These are phyloP conservation scores for Chydorus sphaericus DNA, from an alignment of 2,888 invertebrate genomes.

Conservation along the genomic window DNA sequence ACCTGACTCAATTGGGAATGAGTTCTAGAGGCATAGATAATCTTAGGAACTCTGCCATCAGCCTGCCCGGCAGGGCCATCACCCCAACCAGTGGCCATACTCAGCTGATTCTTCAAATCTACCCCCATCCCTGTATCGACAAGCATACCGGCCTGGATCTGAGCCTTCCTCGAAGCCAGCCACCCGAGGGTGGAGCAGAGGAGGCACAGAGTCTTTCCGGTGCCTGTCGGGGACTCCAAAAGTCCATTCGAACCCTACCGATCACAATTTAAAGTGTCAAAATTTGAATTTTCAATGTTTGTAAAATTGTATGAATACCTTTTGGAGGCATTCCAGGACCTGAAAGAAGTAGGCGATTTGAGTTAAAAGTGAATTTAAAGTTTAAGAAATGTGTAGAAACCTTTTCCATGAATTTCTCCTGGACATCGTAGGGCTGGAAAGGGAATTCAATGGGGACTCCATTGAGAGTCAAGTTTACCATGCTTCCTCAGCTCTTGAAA, in stretches of 20 bases:
- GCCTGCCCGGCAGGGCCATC: not conserved
- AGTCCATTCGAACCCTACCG: slow-evolving; percentile 56
- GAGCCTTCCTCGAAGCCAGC: slow-evolving; percentile 66
- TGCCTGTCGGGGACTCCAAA: slow-evolving; percentile 79
- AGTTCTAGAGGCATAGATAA: slow-evolving; percentile 92
- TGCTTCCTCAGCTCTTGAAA: too few species aligned
- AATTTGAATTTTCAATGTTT: too few species aligned
- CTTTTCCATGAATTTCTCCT: slow-evolving; percentile 76
- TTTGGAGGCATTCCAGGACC: slow-evolving; percentile 70
- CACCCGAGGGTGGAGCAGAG: slow-evolving; percentile 90
- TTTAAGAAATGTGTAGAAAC: too few species aligned
- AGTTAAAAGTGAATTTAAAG: too few species aligned
- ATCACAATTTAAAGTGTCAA: slow-evolving; percentile 1
- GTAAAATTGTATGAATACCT: slow-evolving; percentile 34
- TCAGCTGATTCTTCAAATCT: slow-evolving; percentile 5
- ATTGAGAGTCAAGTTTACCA: slow-evolving; percentile 22
- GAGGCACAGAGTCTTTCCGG: slow-evolving; percentile 90
- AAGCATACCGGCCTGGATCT: slow-evolving; percentile 33
- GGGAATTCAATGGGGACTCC: slow-evolving; percentile 51
- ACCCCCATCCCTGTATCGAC: not conserved
- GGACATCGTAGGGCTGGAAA: slow-evolving; percentile 83
- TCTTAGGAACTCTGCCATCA: slow-evolving; percentile 39
- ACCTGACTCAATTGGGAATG: slow-evolving; percentile 94
- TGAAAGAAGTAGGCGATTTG: too few species aligned
- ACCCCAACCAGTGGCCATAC: not conserved